Evolutionary conservation across 2,888 invertebrate species (phyloP).

Genomic region (Eueremaeus valkanovi): DNA sequence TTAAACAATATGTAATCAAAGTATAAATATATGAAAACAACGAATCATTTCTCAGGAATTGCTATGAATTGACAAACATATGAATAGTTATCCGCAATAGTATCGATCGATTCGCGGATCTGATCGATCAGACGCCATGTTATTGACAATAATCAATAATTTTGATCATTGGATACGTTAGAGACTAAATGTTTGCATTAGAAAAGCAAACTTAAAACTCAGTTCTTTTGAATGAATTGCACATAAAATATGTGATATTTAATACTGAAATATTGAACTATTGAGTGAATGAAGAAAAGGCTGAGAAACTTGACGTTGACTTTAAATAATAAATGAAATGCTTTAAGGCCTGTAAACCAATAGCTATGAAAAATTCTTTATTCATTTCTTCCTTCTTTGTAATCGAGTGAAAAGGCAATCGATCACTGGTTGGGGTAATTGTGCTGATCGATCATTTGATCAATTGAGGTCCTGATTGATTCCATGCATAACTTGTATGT

Average conservation of each 20-base stretch:
- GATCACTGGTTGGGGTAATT: slow-evolving; percentile 12
- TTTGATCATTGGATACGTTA: not conserved
- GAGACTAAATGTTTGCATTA: not conserved
- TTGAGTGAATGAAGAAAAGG: not conserved
- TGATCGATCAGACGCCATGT: slow-evolving; percentile 5
- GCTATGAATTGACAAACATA: not conserved
- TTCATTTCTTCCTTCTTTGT: slow-evolving; percentile 6
- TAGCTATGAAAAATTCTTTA: not conserved
- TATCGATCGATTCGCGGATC: not conserved
- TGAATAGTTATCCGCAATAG: not conserved
- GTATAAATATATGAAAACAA: too few relatives aligned
- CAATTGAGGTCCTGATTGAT: slow-evolving; percentile 18
- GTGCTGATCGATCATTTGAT: slow-evolving; percentile 21
- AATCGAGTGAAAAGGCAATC: not conserved
- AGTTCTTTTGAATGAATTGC: not conserved
- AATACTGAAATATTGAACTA: slow-evolving; percentile 7
- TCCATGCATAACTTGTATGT: not conserved
- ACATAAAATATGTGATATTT: not conserved
- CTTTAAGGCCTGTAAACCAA: not conserved
- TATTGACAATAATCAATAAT: not conserved
- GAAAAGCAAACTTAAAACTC: not conserved
- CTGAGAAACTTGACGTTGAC: not conserved
- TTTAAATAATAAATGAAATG: slow-evolving; percentile 19
- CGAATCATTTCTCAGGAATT: too few relatives aligned
- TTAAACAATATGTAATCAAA: too few relatives aligned